Evolutionary conservation across 2,888 invertebrate species (phyloP), one percentile per base, ranked within the genome.

Genomic region (Spisula solida): DNA sequence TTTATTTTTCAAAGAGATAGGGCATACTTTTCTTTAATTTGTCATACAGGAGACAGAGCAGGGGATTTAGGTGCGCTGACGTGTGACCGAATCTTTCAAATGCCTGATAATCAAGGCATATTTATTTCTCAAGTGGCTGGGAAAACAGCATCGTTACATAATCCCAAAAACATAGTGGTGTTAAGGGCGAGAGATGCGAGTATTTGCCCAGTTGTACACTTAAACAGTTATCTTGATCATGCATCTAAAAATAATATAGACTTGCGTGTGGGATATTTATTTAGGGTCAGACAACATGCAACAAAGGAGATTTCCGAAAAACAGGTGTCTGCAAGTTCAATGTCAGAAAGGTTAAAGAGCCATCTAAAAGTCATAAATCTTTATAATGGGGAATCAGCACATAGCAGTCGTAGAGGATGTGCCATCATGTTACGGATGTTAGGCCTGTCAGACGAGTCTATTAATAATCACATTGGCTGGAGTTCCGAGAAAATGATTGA

Each of bases 381-480:
- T 8, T 83, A 83, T 47, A 60, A 83, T 31, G 70, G 83, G 5
- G 83, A 83, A n/a, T 34, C 83, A 14, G 55, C 83, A 6, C 47
- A 83, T n/a, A 47, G 41, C 60, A 66, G n/a, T 8, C 16, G 83
- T 6, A 66, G 83, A 31, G 83, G 83, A 5, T 83, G 83, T 70
- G 66, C 83, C 25, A 83, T 83, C 34, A 70, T 47, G 20, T 25
- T 66, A 16, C 31, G 83, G 6, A 83, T 83, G 83, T 25, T 66
- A 18, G 83, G 70, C 18, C 70, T 83, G 6, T 20, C 25, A n/a
- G 87, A 87, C 29, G 29, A 34, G 12, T 10, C 29, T 8, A 70
- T 83, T 4, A 82, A 75, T 60, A 10, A 75, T 20, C 87, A 87
- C 60, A 29, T 87, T 5, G 87, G 87, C 6, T 87, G 56, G 87